Evolutionary conservation across 2,113 vertebrate genomes (phyloP).

Genomic region (Plectropomus leopardus): DNA sequence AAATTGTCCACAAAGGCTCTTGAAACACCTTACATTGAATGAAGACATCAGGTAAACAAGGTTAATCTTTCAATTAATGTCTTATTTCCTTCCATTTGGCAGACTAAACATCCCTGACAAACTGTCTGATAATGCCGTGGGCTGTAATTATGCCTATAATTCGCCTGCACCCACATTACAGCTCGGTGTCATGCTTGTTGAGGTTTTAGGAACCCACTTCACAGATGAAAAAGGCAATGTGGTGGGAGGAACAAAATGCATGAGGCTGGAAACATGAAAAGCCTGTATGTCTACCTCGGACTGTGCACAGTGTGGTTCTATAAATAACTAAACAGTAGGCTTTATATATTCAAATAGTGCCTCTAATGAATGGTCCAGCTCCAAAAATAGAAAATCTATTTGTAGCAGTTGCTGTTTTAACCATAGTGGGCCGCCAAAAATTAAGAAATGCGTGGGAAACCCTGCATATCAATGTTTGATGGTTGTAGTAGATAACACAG

Average conservation of each 20-base stretch:
- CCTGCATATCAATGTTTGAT: too few species aligned
- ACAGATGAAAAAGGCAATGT: slow-evolving; percentile 37
- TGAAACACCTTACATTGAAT: slow-evolving; percentile 1
- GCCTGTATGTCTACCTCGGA: slow-evolving; percentile 3
- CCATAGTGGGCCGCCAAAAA: too few species aligned
- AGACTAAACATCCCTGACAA: not conserved
- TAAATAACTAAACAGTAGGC: too few species aligned
- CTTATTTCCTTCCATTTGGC: slow-evolving; percentile 12
- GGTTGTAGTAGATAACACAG: too few species aligned
- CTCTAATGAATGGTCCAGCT: too few species aligned
- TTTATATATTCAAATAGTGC: too few species aligned
- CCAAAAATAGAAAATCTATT: too few species aligned
- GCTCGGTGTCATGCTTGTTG: slow-evolving; percentile 29
- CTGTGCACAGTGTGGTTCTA: too few species aligned
- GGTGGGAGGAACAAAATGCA: slow-evolving; percentile 37
- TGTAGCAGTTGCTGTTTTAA: too few species aligned
- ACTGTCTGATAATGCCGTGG: slow-evolving; percentile 1
- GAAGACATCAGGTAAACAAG: slow-evolving; percentile 5
- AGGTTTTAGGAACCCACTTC: slow-evolving; percentile 65
- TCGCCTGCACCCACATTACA: slow-evolving; percentile 42
- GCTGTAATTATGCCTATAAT: slow-evolving; percentile 21
- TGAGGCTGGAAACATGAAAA: slow-evolving; percentile 58
- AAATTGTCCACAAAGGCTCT: not conserved
- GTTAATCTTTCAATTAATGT: slow-evolving; percentile 5
- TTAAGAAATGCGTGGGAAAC: too few species aligned